Base-by-base conservation (phyloP, 2,888 invertebrate genomes). In the Orthosia cruda region DNA sequence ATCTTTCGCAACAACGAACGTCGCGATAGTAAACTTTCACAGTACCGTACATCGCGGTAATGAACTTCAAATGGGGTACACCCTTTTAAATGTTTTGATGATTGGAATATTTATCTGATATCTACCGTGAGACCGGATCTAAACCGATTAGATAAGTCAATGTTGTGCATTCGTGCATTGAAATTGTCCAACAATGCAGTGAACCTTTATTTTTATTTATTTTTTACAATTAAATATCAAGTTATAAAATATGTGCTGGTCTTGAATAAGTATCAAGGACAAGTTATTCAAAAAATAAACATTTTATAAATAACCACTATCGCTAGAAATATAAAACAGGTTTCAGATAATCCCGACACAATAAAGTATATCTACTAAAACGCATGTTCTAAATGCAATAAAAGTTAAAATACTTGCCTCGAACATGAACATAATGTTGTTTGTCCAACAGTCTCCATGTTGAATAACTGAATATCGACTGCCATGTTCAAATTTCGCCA, bases 391-490 rank as follows among this genome's bases (percentile, higher is more conserved):
- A 15, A 58, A 58, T 12, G 5, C 3, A 50, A 32, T 18, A n/a
- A 40, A 69, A 61, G 0, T 13, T 3, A 3, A 45, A 55, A 55
- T 63, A 79, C 89, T 83, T 85, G 88, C 93, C 87, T 90, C 73
- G 58, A 88, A 80, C 74, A 71, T 89, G 65, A 91, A 93, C 86
- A 93, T 85, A n/a, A 93, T 86, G 73, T 94, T 94, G 57, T 93
- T 93, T 2, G 89, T 92, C 93, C 93, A 93, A 26, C 89, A 86
- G 72, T 94, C 93, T 11, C 93, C 93, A 71, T 94, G 93, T 57
- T 86, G 86, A 20, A 93, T 89, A 7, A 93, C 82, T 13, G 88
- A 74, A 77, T 89, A 86, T 76, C 89, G 91, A 9, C 88, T 88
- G 1, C 78, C 78, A 4, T 47, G 45, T 23, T 91, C 87, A 49